These are phyloP conservation scores for Drosophila subquinaria DNA, from an alignment of 2,888 invertebrate genomes.

Conservation along the genomic window DNA sequence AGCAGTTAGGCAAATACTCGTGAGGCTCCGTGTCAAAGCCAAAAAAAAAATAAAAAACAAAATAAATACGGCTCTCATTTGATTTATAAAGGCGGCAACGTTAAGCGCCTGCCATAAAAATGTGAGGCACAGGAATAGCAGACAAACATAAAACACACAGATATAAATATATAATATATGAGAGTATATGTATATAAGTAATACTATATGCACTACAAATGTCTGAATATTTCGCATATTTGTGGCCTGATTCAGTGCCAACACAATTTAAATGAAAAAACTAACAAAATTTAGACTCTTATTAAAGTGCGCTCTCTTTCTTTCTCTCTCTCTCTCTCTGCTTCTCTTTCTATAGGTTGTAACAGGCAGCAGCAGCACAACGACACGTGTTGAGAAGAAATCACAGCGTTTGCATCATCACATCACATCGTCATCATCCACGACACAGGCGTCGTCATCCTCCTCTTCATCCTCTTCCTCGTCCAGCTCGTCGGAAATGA, in stretches of 20 bases:
- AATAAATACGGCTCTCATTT: constrained; percentile 42
- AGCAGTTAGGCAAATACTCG: constrained; percentile 21
- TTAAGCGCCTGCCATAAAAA: constrained; percentile 70
- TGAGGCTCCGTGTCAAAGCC: constrained; percentile 12
- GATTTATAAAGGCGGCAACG: constrained; percentile 63
- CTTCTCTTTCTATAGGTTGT: constrained; percentile 80
- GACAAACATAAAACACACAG: constrained; percentile 10
- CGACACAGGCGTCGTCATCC: constrained; percentile 85
- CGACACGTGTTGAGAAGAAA: constrained; percentile 85
- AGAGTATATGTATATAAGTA: constrained; percentile 17
- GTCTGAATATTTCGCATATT: constrained; percentile 42
- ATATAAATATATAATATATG: constrained; percentile 11
- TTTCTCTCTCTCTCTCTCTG: constrained; percentile 1
- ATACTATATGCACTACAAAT: constrained; percentile 31
- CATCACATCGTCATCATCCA: constrained; percentile 84
- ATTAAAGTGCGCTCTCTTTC: constrained; percentile 6
- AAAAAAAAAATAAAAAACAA: constrained; percentile 20
- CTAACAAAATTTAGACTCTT: constrained; percentile 6
- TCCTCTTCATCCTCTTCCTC: constrained; percentile 86
- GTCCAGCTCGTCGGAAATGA: constrained; percentile 89
- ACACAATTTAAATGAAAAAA: neutral
- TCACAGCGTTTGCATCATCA: constrained; percentile 85
- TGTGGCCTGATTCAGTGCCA: constrained; percentile 33
- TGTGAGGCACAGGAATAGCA: constrained; percentile 53
- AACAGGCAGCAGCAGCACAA: constrained; percentile 85